A percentile compares a stretch with the other conserved stretches of the same genome.
These are phyloP conservation scores for Tetraneura akinire DNA, from an alignment of 1,140 invertebrate genomes.

Conservation along the genomic window DNA sequence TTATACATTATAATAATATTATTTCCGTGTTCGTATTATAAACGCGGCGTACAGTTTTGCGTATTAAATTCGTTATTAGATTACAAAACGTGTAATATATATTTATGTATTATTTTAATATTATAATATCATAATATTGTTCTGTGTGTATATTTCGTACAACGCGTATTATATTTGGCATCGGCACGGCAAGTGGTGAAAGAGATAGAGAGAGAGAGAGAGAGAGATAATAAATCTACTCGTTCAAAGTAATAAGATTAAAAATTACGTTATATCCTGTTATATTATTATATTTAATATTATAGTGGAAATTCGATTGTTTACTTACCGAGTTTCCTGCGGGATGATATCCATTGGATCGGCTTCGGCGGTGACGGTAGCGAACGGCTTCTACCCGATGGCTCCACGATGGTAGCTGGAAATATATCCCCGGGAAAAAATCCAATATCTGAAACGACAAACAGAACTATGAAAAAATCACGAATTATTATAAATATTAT, in stretches of 20 bases:
- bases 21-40: too few species aligned
- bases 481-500: too few species aligned
- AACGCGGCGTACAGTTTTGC: too few species aligned
- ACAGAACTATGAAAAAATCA: not conserved
- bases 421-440: slow-evolving; percentile 5
- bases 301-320: not conserved
- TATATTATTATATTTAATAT: not conserved
- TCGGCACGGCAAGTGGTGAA: not conserved
- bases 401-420: slow-evolving; percentile 68
- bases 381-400: slow-evolving; percentile 64
- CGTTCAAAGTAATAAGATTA: too few species aligned
- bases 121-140: too few species aligned
- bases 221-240: too few species aligned
- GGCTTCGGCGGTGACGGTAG: slow-evolving; percentile 74
- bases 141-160: not conserved
- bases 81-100: too few species aligned
- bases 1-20: too few species aligned
- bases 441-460: slow-evolving; percentile 9
- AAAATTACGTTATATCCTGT: too few species aligned
- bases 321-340: slow-evolving; percentile 73
- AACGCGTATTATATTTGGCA: not conserved
- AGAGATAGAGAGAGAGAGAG: not conserved
- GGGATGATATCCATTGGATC: slow-evolving; percentile 73
- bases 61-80: too few species aligned
- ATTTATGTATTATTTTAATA: too few species aligned